Conservation (phyloP, 2,888 invertebrate species). For the Cenopis cana region DNA sequence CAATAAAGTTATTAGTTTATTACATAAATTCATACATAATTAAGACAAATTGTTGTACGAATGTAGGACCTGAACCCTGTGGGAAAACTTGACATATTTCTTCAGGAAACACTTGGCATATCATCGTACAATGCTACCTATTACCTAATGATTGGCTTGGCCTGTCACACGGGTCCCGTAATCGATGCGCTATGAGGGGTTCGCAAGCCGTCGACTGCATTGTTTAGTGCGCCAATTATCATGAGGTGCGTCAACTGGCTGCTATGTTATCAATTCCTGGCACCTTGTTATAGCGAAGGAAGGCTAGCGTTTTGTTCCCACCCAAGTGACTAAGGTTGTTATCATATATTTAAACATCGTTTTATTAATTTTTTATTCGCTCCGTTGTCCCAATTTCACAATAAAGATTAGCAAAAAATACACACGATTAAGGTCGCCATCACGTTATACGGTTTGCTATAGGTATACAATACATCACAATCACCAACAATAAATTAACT, state of each 20-base stretch:
- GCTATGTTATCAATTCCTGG: background rate
- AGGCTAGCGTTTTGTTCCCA: background rate
- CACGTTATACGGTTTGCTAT: background rate
- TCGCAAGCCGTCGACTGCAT: constrained; percentile 5
- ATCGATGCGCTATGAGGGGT: constrained; percentile 5
- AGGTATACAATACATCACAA: no score
- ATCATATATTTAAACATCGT: background rate
- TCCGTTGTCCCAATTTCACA: background rate
- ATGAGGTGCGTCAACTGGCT: background rate
- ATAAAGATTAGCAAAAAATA: background rate
- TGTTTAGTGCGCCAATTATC: constrained; percentile 5
- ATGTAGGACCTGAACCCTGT: background rate
- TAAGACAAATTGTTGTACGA: background rate
- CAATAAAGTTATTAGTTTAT: no score
- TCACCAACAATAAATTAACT: no score
- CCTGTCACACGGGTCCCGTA: constrained; percentile 37
- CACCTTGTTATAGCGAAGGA: background rate
- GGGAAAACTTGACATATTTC: constrained; percentile 6
- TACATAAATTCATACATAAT: no score
- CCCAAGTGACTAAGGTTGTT: no score
- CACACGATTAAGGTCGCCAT: background rate
- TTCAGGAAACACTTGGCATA: constrained; percentile 1
- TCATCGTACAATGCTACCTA: constrained; percentile 51
- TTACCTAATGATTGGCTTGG: constrained; percentile 13
- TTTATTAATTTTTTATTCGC: no score